Evolutionary conservation across 2,888 invertebrate species (phyloP).

Genomic region (Rutpela maculata): DNA sequence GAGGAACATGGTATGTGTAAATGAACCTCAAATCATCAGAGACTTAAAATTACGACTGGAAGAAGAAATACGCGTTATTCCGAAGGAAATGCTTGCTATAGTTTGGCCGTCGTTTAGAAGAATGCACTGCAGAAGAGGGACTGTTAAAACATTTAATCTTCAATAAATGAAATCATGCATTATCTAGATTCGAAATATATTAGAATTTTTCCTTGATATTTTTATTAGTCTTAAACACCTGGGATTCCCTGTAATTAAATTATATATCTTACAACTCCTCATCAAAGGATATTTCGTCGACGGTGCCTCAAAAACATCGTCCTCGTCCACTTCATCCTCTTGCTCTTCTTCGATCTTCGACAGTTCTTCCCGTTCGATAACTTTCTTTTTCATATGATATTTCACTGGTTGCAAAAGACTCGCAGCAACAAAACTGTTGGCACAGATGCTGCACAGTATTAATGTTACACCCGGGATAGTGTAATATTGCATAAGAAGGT

Average conservation of each 20-base stretch:
- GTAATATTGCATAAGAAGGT: conserved; percentile 76
- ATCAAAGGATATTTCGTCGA: neutral
- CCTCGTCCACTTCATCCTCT: conserved; percentile 13
- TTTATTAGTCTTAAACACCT: too few species aligned
- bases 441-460: conserved; percentile 78
- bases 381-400: conserved; percentile 77
- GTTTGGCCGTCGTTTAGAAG: too few species aligned
- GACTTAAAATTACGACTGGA: too few species aligned
- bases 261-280: neutral
- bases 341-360: conserved; percentile 37
- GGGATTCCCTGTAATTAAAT: neutral
- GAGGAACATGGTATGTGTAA: too few species aligned
- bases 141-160: too few species aligned
- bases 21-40: too few species aligned
- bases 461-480: conserved; percentile 80
- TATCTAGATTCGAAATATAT: too few species aligned
- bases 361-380: conserved; percentile 27
- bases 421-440: conserved; percentile 79
- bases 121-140: too few species aligned
- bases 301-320: conserved; percentile 1
- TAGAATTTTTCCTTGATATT: too few species aligned
- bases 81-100: too few species aligned
- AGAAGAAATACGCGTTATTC: too few species aligned
- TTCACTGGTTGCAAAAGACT: conserved; percentile 81
- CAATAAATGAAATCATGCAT: too few species aligned